A percentile compares a stretch with the other conserved stretches of the same genome.
Evolutionary conservation across 23 tunicate genomes (phyloP).

Genomic region (Ciona savignyi): DNA sequence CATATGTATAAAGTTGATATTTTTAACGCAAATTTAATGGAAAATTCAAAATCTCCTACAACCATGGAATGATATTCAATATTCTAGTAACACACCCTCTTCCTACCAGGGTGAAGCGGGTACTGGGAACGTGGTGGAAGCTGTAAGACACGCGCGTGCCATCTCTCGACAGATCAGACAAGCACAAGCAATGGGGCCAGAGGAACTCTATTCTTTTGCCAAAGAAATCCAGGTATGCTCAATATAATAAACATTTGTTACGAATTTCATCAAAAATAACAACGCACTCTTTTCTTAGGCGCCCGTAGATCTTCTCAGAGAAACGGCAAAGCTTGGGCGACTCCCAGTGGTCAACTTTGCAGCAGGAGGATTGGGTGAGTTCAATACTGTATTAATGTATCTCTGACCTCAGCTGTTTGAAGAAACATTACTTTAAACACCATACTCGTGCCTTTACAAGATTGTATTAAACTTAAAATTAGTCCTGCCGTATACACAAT

Average conservation of each 20-base stretch:
- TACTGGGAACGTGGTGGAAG: conserved; percentile 85
- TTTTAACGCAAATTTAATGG: too few species aligned
- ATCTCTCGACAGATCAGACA: conserved; percentile 53
- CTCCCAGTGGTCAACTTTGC: conserved; percentile 85
- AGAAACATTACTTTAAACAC: too few species aligned
- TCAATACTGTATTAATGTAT: too few species aligned
- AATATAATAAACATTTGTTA: background rate
- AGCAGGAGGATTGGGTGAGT: conserved; percentile 79
- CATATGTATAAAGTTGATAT: too few species aligned
- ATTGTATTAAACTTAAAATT: too few species aligned
- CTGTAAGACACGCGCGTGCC: conserved; percentile 84
- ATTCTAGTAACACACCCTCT: too few species aligned
- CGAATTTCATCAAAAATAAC: background rate
- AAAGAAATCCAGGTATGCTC: conserved; percentile 51
- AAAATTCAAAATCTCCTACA: too few species aligned
- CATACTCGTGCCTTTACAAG: too few species aligned
- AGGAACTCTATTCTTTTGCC: conserved; percentile 68
- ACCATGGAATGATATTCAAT: too few species aligned
- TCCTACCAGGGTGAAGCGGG: conserved; percentile 92
- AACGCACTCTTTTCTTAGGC: conserved; percentile 26
- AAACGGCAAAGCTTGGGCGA: conserved; percentile 68
- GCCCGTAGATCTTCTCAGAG: conserved; percentile 48
- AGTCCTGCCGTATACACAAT: too few species aligned
- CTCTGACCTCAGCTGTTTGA: too few species aligned
- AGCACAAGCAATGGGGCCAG: conserved; percentile 45